A percentile compares a stretch with the other conserved stretches of the same genome.
phyloP scores from a whole-genome alignment of 2,888 invertebrate genomes.

The Harpagoxenus sublaevis region DNA sequence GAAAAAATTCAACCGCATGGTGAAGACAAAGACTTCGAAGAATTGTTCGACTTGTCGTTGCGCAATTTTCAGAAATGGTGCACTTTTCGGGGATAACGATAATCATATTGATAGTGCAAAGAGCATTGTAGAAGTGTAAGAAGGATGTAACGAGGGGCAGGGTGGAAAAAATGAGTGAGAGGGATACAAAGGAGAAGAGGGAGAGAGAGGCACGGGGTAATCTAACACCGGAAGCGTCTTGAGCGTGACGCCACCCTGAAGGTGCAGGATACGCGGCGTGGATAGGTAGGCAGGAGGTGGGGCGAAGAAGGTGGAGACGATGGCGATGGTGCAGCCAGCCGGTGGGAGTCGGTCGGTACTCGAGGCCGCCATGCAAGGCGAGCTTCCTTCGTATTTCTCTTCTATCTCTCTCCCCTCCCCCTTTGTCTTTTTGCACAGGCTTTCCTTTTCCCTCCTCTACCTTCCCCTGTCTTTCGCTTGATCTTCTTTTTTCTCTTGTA shows the following conservation, averaged over 20 bases:
- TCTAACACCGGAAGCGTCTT: constrained; percentile 86
- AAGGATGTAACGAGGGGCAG: constrained; percentile 36
- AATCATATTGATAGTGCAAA: background rate
- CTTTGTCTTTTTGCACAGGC: constrained; percentile 35
- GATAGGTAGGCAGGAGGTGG: constrained; percentile 77
- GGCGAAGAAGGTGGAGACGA: constrained; percentile 76
- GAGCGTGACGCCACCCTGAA: constrained; percentile 86
- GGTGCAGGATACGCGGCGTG: constrained; percentile 84
- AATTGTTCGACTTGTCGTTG: background rate
- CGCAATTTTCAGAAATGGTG: constrained; percentile 4
- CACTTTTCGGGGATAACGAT: constrained; percentile 14
- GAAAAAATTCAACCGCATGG: background rate
- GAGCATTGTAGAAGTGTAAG: constrained; percentile 9
- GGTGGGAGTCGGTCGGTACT: constrained; percentile 79
- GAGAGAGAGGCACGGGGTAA: constrained; percentile 80
- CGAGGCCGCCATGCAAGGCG: constrained; percentile 82
- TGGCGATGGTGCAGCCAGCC: constrained; percentile 75
- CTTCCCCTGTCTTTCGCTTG: background rate
- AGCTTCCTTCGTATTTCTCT: constrained; percentile 46
- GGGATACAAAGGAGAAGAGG: constrained; percentile 51
- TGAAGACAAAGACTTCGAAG: background rate
- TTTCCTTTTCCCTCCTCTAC: constrained; percentile 25
- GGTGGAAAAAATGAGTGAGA: constrained; percentile 46
- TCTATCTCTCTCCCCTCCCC: constrained; percentile 31
- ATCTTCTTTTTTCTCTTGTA: constrained; percentile 38